Percentiles rank a stretch among this genome's conserved stretches.
These are phyloP conservation scores for Saccopteryx leptura DNA, from an alignment of 2,113 vertebrate genomes.

Conservation along the genomic window DNA sequence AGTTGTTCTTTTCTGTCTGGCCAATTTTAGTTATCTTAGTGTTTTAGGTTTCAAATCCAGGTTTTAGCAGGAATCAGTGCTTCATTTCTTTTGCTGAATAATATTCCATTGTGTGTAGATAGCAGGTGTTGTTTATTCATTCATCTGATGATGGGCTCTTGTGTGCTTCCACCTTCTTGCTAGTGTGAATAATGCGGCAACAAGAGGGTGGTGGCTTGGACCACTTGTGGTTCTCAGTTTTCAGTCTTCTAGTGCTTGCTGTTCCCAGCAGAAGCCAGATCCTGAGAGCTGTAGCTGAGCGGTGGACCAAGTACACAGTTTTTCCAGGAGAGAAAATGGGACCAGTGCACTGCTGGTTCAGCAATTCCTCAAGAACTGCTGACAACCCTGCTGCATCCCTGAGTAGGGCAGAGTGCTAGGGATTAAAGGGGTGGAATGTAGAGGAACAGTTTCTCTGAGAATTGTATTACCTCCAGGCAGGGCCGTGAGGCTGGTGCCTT, in stretches of 20 bases:
- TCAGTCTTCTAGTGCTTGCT: background rate
- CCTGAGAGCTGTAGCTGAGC: background rate
- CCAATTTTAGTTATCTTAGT: background rate
- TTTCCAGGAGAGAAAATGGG: background rate
- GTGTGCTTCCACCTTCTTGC: background rate
- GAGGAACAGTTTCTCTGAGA: background rate
- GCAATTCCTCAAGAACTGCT: background rate
- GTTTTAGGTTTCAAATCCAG: background rate
- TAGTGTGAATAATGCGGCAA: background rate
- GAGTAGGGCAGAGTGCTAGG: background rate
- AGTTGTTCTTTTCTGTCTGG: background rate
- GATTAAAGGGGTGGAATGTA: background rate
- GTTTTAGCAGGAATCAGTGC: rapidly evolving
- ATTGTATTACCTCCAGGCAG: background rate
- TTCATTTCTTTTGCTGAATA: background rate
- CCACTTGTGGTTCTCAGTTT: background rate
- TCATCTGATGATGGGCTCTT: background rate
- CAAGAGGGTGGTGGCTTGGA: background rate
- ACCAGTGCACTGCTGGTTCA: background rate
- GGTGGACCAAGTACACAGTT: background rate
- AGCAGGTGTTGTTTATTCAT: background rate
- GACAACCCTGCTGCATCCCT: background rate
- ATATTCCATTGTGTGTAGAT: background rate
- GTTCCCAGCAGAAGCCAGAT: constrained; percentile 1
- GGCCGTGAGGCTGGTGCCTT: background rate